phyloP scores from a whole-genome alignment of 1,140 invertebrate genomes.

The Propsilocerus akamusi region DNA sequence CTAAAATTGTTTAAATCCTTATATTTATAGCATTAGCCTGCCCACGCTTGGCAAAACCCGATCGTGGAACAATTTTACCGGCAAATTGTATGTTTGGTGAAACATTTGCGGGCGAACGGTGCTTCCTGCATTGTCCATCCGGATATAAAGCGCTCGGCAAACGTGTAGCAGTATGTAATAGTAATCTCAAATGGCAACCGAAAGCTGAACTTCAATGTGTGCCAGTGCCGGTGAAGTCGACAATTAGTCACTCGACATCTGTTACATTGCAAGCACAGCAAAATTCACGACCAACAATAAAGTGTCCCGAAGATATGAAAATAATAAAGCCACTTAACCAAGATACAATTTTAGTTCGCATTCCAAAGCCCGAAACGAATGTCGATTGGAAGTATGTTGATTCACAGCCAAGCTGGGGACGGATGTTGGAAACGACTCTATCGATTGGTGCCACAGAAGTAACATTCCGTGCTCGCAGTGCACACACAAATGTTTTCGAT shows the following conservation, averaged over 20 bases:
- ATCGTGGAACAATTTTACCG: conserved; percentile 26
- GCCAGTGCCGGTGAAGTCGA: conserved; percentile 10
- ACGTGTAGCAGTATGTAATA: conserved; percentile 11
- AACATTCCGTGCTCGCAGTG: conserved; percentile 37
- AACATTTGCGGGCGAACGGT: conserved; percentile 23
- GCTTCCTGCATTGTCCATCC: conserved; percentile 21
- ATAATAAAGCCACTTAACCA: conserved; percentile 32
- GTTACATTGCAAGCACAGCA: conserved; percentile 6
- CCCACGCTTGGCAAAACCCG: conserved; percentile 19
- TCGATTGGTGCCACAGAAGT: conserved; percentile 34
- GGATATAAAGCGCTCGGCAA: conserved; percentile 17
- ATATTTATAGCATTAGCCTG: conserved; percentile 19
- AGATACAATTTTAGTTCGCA: conserved; percentile 30
- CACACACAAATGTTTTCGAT: conserved; percentile 30
- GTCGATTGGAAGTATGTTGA: conserved; percentile 44
- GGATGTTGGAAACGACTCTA: conserved; percentile 37
- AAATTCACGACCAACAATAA: conserved; percentile 34
- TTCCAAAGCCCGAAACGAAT: conserved; percentile 44
- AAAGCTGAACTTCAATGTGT: conserved; percentile 17
- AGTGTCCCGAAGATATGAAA: conserved; percentile 38
- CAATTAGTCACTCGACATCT: not conserved
- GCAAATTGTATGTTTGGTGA: conserved; percentile 23
- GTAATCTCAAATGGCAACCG: conserved; percentile 13
- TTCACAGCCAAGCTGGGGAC: conserved; percentile 40
- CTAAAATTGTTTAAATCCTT: conserved; percentile 6